Base-by-base conservation (phyloP, 2,888 invertebrate genomes). In the Sclerodermus sp. region DNA sequence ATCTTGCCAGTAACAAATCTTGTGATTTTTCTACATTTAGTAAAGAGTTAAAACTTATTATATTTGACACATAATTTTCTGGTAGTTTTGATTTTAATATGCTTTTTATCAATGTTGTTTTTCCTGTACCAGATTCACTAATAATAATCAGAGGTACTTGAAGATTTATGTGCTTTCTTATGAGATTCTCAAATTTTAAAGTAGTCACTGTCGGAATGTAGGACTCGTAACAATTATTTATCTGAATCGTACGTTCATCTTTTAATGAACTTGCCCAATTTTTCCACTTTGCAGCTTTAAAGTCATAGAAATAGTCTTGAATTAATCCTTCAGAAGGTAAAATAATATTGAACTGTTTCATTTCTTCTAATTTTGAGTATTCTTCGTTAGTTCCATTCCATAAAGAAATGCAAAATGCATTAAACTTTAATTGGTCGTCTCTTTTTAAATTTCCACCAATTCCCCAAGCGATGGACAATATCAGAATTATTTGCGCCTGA, bases 111-210 rank as follows among this genome's bases (percentile, higher is more conserved):
- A 83, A 80, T 41, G 81, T 80, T 18, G 83, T 84, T 75, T 88
- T 88, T 10, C 88, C 88, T n/a, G 84, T 82, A 44, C 85, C 81
- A 10, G 82, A 80, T 1, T 84, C 82, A 1, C 88, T 87, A 15
- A 83, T 80, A 53, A 88, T 70, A 46, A 87, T 72, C 47, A 83
- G 71, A 1, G 85, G 83, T 39, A 79, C 70, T 38, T 78, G 78
- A 62, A 83, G 78, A 30, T 76, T 75, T 8, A 87, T 67, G 64
- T 83, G 84, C 36, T 80, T 74, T 15, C 82, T 76, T 41, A 87
- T 68, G 55, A 87, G 75, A 63, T 79, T 81, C 1, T 77, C 74
- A 61, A 73, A 84, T 58, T 83, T 81, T 0, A 84, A 77, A 13
- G 83, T 84, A 55, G 86, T 85, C 15, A 80, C 71, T 0, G 85